Evolutionary conservation across 2,113 vertebrate species (phyloP).

Genomic region (Daboia siamensis): DNA sequence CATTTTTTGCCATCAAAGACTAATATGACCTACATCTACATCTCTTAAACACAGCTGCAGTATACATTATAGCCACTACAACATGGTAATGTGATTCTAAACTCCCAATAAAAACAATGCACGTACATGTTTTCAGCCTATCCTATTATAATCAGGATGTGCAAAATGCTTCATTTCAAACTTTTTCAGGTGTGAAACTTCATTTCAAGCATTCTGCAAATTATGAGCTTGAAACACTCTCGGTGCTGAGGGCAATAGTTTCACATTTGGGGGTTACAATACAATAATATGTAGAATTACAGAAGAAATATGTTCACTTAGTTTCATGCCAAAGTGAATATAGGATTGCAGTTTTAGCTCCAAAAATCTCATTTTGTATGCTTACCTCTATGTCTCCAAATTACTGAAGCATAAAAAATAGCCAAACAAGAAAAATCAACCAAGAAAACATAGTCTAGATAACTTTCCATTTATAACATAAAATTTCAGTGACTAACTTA

Average conservation of each 20-base stretch:
- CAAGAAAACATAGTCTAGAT: constrained; percentile 20
- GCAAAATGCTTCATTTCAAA: background rate
- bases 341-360: background rate
- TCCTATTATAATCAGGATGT: background rate
- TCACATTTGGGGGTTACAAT: background rate
- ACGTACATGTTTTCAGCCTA: background rate
- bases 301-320: too few species aligned
- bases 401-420: constrained; percentile 60
- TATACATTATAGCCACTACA: background rate
- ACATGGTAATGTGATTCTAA: background rate
- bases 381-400: constrained; percentile 71
- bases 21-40: background rate
- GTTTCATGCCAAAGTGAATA: background rate
- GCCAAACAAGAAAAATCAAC: constrained; percentile 43
- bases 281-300: background rate
- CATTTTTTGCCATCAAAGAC: too few species aligned
- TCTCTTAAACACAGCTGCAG: background rate
- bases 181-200: background rate
- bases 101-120: background rate
- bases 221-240: background rate
- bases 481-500: background rate
- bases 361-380: constrained; percentile 3
- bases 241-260: background rate
- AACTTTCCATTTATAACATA: background rate
- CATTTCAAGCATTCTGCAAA: background rate